These are phyloP conservation scores for Scaptomyza montana DNA, from an alignment of 1,140 invertebrate species.

Conservation along the genomic window DNA sequence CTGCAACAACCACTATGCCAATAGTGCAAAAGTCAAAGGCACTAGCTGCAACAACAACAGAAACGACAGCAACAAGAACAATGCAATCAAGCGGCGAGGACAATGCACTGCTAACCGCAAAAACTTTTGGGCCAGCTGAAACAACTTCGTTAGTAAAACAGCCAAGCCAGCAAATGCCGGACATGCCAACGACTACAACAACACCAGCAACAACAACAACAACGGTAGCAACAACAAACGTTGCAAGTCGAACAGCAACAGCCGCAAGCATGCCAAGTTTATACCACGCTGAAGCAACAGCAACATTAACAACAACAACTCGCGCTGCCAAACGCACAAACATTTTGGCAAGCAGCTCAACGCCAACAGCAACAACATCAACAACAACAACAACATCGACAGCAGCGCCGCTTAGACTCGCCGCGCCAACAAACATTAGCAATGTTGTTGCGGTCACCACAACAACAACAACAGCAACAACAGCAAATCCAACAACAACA, in stretches of 20 bases:
- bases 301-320: slow-evolving; percentile 42
- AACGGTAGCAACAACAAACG: slow-evolving; percentile 39
- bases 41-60: slow-evolving; percentile 38
- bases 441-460: slow-evolving; percentile 19
- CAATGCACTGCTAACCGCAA: slow-evolving; percentile 68
- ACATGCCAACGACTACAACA: slow-evolving; percentile 59
- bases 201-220: slow-evolving; percentile 44
- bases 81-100: slow-evolving; percentile 69
- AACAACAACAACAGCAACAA: slow-evolving; percentile 50
- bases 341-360: slow-evolving; percentile 59
- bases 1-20: slow-evolving; percentile 33
- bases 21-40: slow-evolving; percentile 67
- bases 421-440: slow-evolving; percentile 15
- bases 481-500: slow-evolving; percentile 56
- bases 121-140: slow-evolving; percentile 75
- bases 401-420: slow-evolving; percentile 10
- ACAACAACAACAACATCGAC: slow-evolving; percentile 29
- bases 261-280: slow-evolving; percentile 58
- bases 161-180: slow-evolving; percentile 59
- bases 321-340: slow-evolving; percentile 45
- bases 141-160: slow-evolving; percentile 76
- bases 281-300: slow-evolving; percentile 38
- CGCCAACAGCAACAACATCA: slow-evolving; percentile 33
- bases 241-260: slow-evolving; percentile 37
- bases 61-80: slow-evolving; percentile 40